Evolutionary conservation across 2,888 invertebrate species (phyloP), one percentile per base, ranked within the genome.

Genomic region (Platycheirus albimanus): DNA sequence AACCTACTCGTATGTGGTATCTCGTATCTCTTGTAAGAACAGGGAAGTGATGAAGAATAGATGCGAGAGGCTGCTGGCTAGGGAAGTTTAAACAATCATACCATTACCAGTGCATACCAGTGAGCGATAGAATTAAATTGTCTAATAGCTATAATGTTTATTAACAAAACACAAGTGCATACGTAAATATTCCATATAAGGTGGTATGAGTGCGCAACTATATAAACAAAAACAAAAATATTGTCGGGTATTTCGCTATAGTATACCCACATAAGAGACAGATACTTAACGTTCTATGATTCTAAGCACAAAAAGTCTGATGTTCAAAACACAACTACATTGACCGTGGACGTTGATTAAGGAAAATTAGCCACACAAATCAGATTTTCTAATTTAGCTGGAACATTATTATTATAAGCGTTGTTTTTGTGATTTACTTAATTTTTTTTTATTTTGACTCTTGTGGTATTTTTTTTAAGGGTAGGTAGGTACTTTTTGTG

Each of bases 281-380:
- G 30, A 33, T 33, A 33, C 30, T 33, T 33, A 4, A n/a, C n/a
- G n/a, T n/a, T n/a, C n/a, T n/a, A n/a, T n/a, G n/a, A n/a, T n/a
- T n/a, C n/a, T n/a, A n/a, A 24, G 24, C 5, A 24, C 24, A 24
- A 41, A 63, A 63, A 19, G 20, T 52, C 1, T 10, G 20, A n/a
- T 5, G 3, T 30, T 19, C 8, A 20, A 20, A 45, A 33, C 24
- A 47, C 61, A 49, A 33, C 70, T 52, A 61, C 54, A 64, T 58
- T 75, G 75, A 43, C 75, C 75, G 70, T 80, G 80, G 75, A 56
- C 49, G 54, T 38, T 76, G 69, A 80, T 80, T 80, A 69, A 70
- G 45, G 28, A 75, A 80, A 70, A 58, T 80, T 76, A 70, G 38
- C 28, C 13, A 15, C 30, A 70, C 45, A 49, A 76, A 80, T 80